Base-by-base conservation (phyloP, 2,888 invertebrate species). In the Holacanthella duospinosa region DNA sequence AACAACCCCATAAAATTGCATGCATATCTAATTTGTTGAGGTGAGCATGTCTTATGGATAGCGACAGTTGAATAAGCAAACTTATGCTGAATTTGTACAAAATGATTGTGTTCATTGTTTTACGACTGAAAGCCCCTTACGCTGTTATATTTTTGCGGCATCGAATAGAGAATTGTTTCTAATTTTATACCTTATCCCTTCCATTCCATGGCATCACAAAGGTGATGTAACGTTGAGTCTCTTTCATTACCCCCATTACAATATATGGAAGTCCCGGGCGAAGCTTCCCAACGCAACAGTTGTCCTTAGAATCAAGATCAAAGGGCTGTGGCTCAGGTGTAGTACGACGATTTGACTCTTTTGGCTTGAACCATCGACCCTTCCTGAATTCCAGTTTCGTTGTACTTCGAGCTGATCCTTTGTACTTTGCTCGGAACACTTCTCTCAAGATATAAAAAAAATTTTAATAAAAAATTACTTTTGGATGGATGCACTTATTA, bases 191-290 rank as follows among this genome's bases (percentile, higher is more conserved):
- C 72, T 72, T 75, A 27, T 75, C 74, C 59, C 74, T 75, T 27
- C 72, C 74, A 61, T 74, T 75, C 78, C 78, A 79, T n/a, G 77
- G 77, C 76, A 78, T 77, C 68, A 78, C 77, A 73, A 79, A 78
- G 21, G 76, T 78, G 12, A 76, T 72, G 2, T 78, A 74, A 27
- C 74, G 74, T 2, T 68, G 65, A 54, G 75, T 74, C 2, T 75
- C 76, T 48, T 74, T 70, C 24, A 70, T 72, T 19, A 73, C 68
- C 3, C 77, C 79, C 78, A 79, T 79, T 59, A 79, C 76, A 62
- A 79, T 76, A 70, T 76, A 78, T 1, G 73, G 69, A 48, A 74
- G 72, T n/a, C 73, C 73, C 27, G 74, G 73, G 43, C 73, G 69
- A 29, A 75, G 65, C 53, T 75, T 74, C 25, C 75, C 74, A 12